Percentiles rank a stretch among this genome's conserved stretches.
Evolutionary conservation across 2,797 vertebrate species (phyloP).

Genomic region (Xenops minutus): DNA sequence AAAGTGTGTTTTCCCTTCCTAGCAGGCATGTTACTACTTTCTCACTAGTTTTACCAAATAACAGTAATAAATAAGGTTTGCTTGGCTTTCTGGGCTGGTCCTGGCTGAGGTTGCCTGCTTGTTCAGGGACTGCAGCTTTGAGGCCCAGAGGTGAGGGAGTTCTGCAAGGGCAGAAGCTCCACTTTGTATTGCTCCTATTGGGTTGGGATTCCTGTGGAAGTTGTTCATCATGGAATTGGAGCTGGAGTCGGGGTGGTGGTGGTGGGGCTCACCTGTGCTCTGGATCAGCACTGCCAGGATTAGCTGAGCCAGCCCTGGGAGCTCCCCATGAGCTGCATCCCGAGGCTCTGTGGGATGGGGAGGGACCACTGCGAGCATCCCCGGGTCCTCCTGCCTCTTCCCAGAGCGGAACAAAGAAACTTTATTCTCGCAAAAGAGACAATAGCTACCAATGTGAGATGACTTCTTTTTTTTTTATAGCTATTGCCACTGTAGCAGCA

Average conservation of each 20-base stretch:
- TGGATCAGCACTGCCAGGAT: neutral
- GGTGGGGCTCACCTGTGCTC: fast-evolving
- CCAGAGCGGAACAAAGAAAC: slow-evolving; percentile 74
- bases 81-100: neutral
- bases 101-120: neutral
- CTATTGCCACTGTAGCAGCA: slow-evolving; percentile 77
- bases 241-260: neutral
- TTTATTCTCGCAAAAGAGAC: slow-evolving; percentile 66
- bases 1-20: neutral
- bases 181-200: neutral
- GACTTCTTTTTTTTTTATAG: slow-evolving; percentile 44
- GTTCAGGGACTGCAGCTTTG: neutral
- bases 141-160: neutral
- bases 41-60: neutral
- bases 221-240: neutral
- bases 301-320: neutral
- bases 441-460: slow-evolving; percentile 41
- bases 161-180: neutral
- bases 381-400: slow-evolving; percentile 29
- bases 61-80: neutral
- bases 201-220: neutral
- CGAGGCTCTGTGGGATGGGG: fast-evolving
- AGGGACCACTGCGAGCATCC: neutral
- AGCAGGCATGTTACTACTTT: neutral
- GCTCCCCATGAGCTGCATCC: neutral